Percentiles rank a stretch among this genome's conserved stretches.
Evolutionary conservation across 23 tunicate species (phyloP).

Genomic region (Ascidia mentula): DNA sequence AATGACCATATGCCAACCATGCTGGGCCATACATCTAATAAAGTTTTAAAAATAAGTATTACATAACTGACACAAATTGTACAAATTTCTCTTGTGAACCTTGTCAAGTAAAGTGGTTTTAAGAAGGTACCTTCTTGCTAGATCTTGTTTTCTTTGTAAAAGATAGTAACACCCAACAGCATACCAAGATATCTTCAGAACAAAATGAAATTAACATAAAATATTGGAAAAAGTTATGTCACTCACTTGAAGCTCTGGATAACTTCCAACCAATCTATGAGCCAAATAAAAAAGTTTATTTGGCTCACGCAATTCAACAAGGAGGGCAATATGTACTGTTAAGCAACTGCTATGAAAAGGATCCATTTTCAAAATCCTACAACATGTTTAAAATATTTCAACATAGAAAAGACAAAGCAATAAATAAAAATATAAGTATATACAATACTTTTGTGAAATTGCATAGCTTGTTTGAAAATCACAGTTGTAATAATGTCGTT

Average conservation of each 20-base stretch:
- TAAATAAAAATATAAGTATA: not conserved
- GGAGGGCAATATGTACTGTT: constrained; percentile 77
- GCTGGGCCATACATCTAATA: constrained; percentile 90
- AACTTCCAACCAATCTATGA: constrained; percentile 67
- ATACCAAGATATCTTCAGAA: constrained; percentile 78
- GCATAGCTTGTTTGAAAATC: constrained; percentile 74
- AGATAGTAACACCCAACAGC: constrained; percentile 93
- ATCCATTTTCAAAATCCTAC: constrained; percentile 63
- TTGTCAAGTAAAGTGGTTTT: constrained; percentile 82
- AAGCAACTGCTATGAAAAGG: constrained; percentile 78
- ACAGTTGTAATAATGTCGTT: constrained; percentile 91
- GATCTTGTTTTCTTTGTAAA: constrained; percentile 79
- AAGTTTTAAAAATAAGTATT: not conserved
- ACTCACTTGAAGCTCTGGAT: constrained; percentile 79
- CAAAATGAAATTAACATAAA: not conserved
- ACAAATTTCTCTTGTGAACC: no score
- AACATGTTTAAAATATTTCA: not conserved
- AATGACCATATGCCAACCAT: constrained; percentile 93
- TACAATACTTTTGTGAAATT: constrained; percentile 53
- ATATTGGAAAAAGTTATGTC: not conserved
- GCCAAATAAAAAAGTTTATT: constrained; percentile 83
- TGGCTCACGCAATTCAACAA: constrained; percentile 66
- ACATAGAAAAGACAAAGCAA: no score
- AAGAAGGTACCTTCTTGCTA: constrained; percentile 63
- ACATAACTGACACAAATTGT: no score